Conservation (phyloP, 1,140 invertebrate species). For the Anoplophora glabripennis region DNA sequence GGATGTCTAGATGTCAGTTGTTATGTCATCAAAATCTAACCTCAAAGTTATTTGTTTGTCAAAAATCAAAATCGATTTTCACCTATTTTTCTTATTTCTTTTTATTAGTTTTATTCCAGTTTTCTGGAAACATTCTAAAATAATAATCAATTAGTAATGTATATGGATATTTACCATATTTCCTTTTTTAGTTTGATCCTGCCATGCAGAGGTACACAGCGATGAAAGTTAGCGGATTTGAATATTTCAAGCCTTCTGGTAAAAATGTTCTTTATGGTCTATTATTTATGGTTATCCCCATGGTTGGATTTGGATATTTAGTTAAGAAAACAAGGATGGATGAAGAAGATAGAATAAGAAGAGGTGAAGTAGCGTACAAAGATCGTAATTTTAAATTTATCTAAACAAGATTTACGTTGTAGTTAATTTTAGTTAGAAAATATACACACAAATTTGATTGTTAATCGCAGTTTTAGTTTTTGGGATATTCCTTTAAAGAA, state of each 20-base stretch:
- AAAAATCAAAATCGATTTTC: too few relatives aligned
- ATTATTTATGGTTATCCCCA: conserved; percentile 56
- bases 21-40: conserved; percentile 29
- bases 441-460: too few relatives aligned
- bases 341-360: conserved; percentile 59
- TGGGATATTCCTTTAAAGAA: too few relatives aligned
- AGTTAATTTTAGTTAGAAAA: too few relatives aligned
- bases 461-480: too few relatives aligned
- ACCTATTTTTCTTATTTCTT: too few relatives aligned
- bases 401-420: not conserved
- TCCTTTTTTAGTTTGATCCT: conserved; percentile 68
- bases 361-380: conserved; percentile 68
- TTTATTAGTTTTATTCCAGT: too few relatives aligned
- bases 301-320: conserved; percentile 54
- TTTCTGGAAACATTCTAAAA: too few relatives aligned
- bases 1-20: conserved; percentile 5
- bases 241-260: conserved; percentile 66
- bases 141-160: not conserved
- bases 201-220: conserved; percentile 67
- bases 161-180: not conserved
- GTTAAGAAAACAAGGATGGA: conserved; percentile 55
- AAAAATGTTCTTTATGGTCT: conserved; percentile 57
- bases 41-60: conserved; percentile 5
- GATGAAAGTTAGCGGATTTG: conserved; percentile 61
- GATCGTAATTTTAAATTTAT: conserved; percentile 63